Conservation (phyloP, 1,140 invertebrate species). For the Drosophila pallidifrons region DNA sequence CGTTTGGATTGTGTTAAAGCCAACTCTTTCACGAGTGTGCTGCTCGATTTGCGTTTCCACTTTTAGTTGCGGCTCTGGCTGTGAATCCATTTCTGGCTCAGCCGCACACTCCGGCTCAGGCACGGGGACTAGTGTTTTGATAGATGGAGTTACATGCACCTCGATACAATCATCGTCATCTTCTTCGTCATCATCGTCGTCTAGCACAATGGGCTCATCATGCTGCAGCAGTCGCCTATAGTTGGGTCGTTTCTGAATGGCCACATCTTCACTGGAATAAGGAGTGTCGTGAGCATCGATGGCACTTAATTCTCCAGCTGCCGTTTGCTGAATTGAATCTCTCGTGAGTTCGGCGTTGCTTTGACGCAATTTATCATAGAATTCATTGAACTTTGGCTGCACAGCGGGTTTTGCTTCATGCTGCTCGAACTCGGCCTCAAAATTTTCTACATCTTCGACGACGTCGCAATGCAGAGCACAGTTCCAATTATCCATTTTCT, state of each 20-base stretch:
- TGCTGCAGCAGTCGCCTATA: conserved; percentile 50
- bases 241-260: conserved; percentile 23
- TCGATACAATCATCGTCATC: conserved; percentile 58
- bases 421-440: conserved; percentile 62
- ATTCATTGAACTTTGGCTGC: conserved; percentile 53
- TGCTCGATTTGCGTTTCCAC: background rate
- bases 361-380: conserved; percentile 51
- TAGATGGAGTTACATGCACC: conserved; percentile 48
- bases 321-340: conserved; percentile 11
- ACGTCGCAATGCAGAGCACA: conserved; percentile 51
- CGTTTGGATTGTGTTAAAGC: conserved; percentile 35
- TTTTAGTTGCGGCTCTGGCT: background rate
- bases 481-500: conserved; percentile 72
- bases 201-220: conserved; percentile 60
- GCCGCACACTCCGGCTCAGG: background rate
- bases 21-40: background rate
- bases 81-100: background rate
- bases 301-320: background rate
- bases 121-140: conserved; percentile 50
- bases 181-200: conserved; percentile 61
- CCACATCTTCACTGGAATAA: conserved; percentile 40
- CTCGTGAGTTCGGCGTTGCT: conserved; percentile 26
- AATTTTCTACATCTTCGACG: conserved; percentile 77
- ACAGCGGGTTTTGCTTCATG: conserved; percentile 38
- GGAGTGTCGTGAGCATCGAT: conserved; percentile 21